Evolutionary conservation across 30 jellyfish, hydroid and myxozoan species (phyloP).

Genomic region (Hydractinia symbiolongicarpus): DNA sequence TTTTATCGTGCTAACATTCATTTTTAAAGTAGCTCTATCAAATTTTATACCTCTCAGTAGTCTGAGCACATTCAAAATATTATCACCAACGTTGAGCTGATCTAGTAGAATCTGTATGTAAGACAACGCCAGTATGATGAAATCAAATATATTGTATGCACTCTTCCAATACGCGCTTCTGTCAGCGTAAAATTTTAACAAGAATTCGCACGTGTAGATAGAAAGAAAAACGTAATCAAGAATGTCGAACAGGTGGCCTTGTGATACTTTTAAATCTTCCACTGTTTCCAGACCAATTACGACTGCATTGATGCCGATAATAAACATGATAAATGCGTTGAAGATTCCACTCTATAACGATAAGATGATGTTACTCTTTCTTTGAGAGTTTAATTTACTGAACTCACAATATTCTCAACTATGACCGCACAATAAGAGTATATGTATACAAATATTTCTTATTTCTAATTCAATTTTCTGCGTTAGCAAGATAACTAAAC

Average conservation of each 20-base stretch:
- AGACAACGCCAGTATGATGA: constrained; percentile 46
- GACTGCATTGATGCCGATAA: constrained; percentile 60
- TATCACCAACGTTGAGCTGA: constrained; percentile 56
- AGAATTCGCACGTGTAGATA: constrained; percentile 58
- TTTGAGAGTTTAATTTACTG: background rate
- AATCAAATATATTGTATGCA: constrained; percentile 61
- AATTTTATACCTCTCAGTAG: constrained; percentile 48
- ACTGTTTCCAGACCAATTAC: constrained; percentile 76
- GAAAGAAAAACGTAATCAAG: constrained; percentile 46
- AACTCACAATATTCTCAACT: background rate
- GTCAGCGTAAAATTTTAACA: constrained; percentile 57
- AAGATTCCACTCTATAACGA: constrained; percentile 45
- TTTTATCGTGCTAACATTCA: background rate
- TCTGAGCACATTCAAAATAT: constrained; percentile 43
- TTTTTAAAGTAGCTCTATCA: background rate
- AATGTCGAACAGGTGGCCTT: constrained; percentile 19
- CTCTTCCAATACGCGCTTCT: constrained; percentile 69
- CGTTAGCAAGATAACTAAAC: no score
- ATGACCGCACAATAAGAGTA: background rate
- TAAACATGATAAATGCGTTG: constrained; percentile 59
- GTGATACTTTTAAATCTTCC: constrained; percentile 23
- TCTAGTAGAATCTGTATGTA: constrained; percentile 57
- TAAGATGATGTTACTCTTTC: background rate
- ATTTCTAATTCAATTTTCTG: no score
- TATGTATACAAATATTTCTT: background rate